Evolutionary conservation across 2,888 invertebrate genomes (phyloP), one percentile per base, ranked within the genome.

Genomic region (Euphydryas editha): DNA sequence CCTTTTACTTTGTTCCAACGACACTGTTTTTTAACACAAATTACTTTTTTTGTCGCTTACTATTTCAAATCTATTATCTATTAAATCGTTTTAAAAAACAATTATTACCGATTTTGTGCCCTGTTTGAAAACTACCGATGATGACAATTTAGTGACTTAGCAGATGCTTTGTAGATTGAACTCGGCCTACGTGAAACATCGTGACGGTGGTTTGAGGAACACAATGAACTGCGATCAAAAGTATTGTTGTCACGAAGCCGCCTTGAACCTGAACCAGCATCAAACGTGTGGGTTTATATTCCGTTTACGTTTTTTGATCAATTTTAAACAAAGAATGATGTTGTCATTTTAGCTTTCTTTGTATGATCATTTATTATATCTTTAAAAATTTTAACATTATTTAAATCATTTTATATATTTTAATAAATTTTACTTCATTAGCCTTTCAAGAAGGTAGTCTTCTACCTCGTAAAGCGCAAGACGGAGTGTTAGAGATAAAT

Each of bases 251-350:
- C 73, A 73, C 71, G 73, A 73, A 72, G 61, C 58, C 30, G 67
- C 73, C 73, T 75, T 75, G 73, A 75, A 76, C 70, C 72, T 71
- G 69, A 67, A 65, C 36, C 30, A 54, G 30, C 54, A 54, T 49
- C 36, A 54, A 54, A 17, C 57, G 63, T 64, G 65, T 65, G 59
- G 66, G 54, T 56, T 56, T 60, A 49, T 58, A 56, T 44, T 24
- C 1, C 10, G 4, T 51, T 21, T 21, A 49, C 21, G 21, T 21
- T 51, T 24, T 8, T n/a, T 18, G 17, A 17, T 46, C 11, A 6
- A n/a, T 24, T n/a, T 51, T 8, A 24, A 51, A 24, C 42, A 39
- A 39, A 15, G 15, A 11, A 15, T 39, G 8, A 30, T 7, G 30
- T 30, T 30, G 30, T 30, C 1, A 8, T 30, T 30, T 30, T 30